Evolutionary conservation across 1,140 invertebrate genomes (phyloP).

Genomic region (Sogatella furcifera): DNA sequence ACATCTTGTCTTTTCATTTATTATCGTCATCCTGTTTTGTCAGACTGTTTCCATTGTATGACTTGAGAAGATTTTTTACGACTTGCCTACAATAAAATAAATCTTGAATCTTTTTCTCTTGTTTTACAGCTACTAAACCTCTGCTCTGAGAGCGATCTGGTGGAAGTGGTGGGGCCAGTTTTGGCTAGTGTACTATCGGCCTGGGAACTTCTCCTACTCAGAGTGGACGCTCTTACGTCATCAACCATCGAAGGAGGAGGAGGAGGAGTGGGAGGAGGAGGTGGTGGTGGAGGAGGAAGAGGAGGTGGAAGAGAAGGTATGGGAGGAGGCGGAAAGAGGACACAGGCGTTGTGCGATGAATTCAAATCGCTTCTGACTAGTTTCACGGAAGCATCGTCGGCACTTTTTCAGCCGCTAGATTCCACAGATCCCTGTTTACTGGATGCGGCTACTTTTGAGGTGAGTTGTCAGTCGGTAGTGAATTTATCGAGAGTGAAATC

Average conservation of each 20-base stretch:
- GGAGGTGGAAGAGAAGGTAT: no score
- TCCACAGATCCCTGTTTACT: background rate
- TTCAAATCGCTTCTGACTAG: background rate
- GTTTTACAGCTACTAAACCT: conserved; percentile 7
- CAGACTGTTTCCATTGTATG: no score
- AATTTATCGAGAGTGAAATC: no score
- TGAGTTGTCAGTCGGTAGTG: background rate
- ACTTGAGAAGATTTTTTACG: no score
- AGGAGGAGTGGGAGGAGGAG: no score
- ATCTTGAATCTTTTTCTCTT: conserved; percentile 1
- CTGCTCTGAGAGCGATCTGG: conserved; percentile 7
- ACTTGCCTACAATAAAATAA: no score
- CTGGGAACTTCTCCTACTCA: conserved; percentile 15
- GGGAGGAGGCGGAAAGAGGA: no score
- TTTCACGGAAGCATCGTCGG: background rate
- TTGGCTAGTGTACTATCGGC: conserved; percentile 11
- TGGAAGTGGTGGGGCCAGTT: conserved; percentile 12
- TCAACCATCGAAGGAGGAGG: background rate
- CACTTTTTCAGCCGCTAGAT: background rate
- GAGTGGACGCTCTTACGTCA: conserved; percentile 8
- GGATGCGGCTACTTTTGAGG: background rate
- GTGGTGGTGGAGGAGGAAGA: no score
- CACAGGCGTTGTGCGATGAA: background rate
- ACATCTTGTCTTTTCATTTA: no score
- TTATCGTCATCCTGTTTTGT: no score